Conservation (phyloP, 2,113 vertebrate species). For the Austrofundulus limnaeus region DNA sequence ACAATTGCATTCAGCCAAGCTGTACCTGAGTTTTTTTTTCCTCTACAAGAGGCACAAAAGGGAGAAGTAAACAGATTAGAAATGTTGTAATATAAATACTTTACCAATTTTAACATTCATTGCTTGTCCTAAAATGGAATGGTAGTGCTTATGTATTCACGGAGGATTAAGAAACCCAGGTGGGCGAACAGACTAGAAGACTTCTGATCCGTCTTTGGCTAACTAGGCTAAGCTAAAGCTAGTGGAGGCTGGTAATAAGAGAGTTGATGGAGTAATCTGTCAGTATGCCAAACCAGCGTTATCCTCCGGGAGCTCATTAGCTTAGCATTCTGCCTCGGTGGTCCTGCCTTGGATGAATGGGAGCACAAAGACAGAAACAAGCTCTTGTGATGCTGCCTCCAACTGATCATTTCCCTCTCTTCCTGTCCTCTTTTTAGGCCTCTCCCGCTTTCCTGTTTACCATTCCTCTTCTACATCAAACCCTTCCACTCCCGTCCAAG, state of each 20-base stretch:
- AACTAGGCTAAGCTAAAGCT: constrained; percentile 43
- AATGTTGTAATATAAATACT: background rate
- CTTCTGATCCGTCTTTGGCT: constrained; percentile 34
- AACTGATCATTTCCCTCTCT: constrained; percentile 17
- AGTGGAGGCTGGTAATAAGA: constrained; percentile 30
- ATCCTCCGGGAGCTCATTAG: constrained; percentile 78
- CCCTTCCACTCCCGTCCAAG: constrained; percentile 6
- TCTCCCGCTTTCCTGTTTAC: constrained; percentile 1
- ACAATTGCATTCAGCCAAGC: constrained; percentile 21
- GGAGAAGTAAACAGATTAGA: constrained; percentile 13
- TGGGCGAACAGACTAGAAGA: constrained; percentile 13
- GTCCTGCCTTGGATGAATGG: constrained; percentile 55
- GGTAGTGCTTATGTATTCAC: constrained; percentile 7
- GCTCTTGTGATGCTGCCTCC: constrained; percentile 14
- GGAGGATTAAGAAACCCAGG: constrained; percentile 13
- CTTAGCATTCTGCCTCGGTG: constrained; percentile 57
- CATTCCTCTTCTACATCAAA: constrained; percentile 4
- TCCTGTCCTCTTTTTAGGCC: background rate
- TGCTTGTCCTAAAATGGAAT: background rate
- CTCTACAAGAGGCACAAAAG: background rate
- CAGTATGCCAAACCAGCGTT: constrained; percentile 37
- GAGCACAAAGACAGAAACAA: constrained; percentile 43
- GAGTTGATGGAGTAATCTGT: constrained; percentile 49
- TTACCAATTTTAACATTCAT: constrained; percentile 1
- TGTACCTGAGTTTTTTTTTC: constrained; percentile 19